Conservation (phyloP, 1,140 invertebrate genomes). For the Conopomorpha cramerella region DNA sequence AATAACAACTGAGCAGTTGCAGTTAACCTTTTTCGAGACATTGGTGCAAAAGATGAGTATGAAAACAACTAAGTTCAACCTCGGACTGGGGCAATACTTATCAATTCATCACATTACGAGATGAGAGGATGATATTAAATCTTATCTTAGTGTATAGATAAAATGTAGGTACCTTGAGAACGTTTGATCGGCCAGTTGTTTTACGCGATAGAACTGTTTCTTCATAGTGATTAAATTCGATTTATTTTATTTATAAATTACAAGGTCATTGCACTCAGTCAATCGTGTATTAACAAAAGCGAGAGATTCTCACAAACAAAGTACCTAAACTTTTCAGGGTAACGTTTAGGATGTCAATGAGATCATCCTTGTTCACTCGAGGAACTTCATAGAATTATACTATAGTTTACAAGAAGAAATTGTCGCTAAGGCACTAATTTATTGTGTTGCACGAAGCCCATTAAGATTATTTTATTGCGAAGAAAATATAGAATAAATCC, state of each 20-base stretch:
- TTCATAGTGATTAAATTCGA: conserved; percentile 65
- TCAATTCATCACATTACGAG: no score
- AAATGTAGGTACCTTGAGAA: conserved; percentile 75
- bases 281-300: conserved; percentile 47
- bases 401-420: no score
- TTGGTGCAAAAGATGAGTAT: no score
- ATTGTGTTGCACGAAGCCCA: conserved; percentile 15
- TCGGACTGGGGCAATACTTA: no score
- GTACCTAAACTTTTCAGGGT: no score
- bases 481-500: no score
- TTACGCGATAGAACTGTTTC: conserved; percentile 87
- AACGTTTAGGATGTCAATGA: conserved; percentile 56
- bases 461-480: no score
- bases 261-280: conserved; percentile 51
- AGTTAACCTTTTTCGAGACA: no score
- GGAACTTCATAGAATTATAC: no score
- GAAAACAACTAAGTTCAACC: no score
- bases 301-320: conserved; percentile 47
- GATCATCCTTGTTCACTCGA: conserved; percentile 54
- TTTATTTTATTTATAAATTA: conserved; percentile 26
- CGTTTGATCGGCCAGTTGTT: conserved; percentile 86
- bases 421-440: conserved; percentile 50
- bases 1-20: no score
- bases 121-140: conserved; percentile 21
- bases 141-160: conserved; percentile 44